Conservation (phyloP, 2,113 vertebrate genomes). For the Pelobates fuscus region DNA sequence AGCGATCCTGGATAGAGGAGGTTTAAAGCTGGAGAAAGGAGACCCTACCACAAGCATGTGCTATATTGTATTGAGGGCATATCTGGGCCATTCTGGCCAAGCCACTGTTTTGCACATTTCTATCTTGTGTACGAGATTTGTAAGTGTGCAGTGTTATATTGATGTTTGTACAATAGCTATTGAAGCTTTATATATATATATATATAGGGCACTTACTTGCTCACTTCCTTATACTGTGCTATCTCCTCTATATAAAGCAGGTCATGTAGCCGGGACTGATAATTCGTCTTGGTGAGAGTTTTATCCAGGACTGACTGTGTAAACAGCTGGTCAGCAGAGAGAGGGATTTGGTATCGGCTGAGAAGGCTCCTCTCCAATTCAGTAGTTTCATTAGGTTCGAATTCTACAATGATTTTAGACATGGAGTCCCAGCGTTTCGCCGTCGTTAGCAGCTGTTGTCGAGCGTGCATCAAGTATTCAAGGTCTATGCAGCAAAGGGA, state of each 20-base stretch:
- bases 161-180: too few relatives aligned
- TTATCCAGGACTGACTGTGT: slow-evolving; percentile 98
- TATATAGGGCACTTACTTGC: slow-evolving; percentile 96
- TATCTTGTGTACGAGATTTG: too few relatives aligned
- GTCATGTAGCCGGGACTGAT: slow-evolving; percentile 93
- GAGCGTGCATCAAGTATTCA: slow-evolving; percentile 92
- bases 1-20: too few relatives aligned
- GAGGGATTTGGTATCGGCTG: slow-evolving; percentile 94
- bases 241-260: slow-evolving; percentile 98
- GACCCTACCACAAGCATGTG: too few relatives aligned
- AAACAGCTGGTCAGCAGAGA: slow-evolving; percentile 97
- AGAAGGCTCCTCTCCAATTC: slow-evolving; percentile 95
- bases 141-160: too few relatives aligned
- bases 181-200: too few relatives aligned
- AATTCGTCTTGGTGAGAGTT: slow-evolving; percentile 92
- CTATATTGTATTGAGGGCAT: too few relatives aligned
- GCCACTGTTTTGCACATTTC: too few relatives aligned
- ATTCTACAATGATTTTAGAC: slow-evolving; percentile 95
- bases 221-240: slow-evolving; percentile 98
- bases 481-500: slow-evolving; percentile 74
- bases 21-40: too few relatives aligned
- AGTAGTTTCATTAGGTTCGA: slow-evolving; percentile 91
- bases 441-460: slow-evolving; percentile 91
- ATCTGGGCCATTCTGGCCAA: too few relatives aligned
- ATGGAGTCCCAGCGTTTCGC: slow-evolving; percentile 96